Conservation (phyloP, 2,797 vertebrate species). For the Crypturellus tataupa region DNA sequence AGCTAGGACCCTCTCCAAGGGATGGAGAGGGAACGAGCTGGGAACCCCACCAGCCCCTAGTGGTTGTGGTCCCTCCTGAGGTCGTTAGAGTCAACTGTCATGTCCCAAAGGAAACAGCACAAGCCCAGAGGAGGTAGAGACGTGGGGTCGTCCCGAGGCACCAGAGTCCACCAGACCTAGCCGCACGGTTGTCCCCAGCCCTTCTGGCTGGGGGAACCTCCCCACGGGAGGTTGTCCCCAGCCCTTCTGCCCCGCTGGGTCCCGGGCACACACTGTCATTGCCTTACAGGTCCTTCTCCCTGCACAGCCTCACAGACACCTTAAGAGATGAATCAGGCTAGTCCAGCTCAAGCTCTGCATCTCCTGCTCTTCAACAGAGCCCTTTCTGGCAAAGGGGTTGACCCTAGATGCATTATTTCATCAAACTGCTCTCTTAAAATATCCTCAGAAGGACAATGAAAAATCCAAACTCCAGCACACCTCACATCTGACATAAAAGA, state of each 20-base stretch:
- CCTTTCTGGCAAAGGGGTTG: neutral
- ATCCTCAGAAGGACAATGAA: neutral
- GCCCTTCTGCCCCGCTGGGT: neutral
- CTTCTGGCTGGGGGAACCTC: neutral
- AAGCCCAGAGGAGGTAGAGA: neutral
- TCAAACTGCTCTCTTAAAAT: neutral
- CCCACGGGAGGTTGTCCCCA: neutral
- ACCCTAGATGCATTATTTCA: neutral
- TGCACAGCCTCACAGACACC: neutral
- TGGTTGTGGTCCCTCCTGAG: neutral
- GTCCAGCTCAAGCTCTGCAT: neutral
- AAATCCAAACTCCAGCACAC: neutral
- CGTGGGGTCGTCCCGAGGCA: neutral
- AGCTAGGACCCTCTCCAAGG: neutral
- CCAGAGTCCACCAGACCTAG: neutral
- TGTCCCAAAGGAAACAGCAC: neutral
- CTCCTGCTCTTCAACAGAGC: fast-evolving
- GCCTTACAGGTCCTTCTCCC: neutral
- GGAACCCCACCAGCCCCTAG: neutral
- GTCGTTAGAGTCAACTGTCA: neutral
- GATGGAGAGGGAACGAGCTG: neutral
- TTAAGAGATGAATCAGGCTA: neutral
- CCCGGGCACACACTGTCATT: neutral
- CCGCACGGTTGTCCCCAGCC: neutral
- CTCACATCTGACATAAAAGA: neutral